Base-by-base conservation (phyloP, 2,797 vertebrate genomes). In the Rousettus madagascariensis region DNA sequence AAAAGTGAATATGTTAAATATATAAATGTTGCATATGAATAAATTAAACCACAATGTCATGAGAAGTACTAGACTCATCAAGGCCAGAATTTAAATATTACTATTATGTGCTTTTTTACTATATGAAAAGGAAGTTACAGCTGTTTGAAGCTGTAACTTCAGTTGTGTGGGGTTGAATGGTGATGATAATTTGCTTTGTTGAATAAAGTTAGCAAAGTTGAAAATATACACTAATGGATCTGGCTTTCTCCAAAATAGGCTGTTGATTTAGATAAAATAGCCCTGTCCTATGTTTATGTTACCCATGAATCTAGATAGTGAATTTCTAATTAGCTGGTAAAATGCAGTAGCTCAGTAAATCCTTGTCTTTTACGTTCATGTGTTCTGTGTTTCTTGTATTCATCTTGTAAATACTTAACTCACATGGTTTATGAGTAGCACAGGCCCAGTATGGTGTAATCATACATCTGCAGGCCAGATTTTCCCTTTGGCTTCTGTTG, bases 341-440 rank as follows among this genome's bases (percentile, higher is more conserved):
- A 89, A 87, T 59, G 43, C 30, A 74, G 87, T 33, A 88, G 68
- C 26, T 8, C 30, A 68, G 24, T 72, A 68, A 74, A 87, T 84
- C 51, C 41, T 78, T 33, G 1, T 89, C 55, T 87, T 69, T 30
- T 72, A 69, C 15, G 16, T 80, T 90, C 74, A 77, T 11, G 49
- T n/a, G 79, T 68, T 95, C 91, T 91, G 2, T 92, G 53, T 97
- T 97, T 94, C 66, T 93, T 93, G 30, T 75, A 49, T 77, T 93
- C 53, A 26, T 90, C 86, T 93, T 96, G 68, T 96, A 90, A 96
- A 75, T 92, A 88, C 59, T 88, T 38, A 85, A 36, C 43, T 86
- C 59, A 63, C 79, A 57, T 24, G 65, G 55, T 96, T 95, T 91
- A 59, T 85, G 78, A 90, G 59, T 43, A 83, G 59, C 55, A 16